These are phyloP conservation scores for Megathymus violae DNA, from an alignment of 1,140 invertebrate genomes.

Conservation along the genomic window DNA sequence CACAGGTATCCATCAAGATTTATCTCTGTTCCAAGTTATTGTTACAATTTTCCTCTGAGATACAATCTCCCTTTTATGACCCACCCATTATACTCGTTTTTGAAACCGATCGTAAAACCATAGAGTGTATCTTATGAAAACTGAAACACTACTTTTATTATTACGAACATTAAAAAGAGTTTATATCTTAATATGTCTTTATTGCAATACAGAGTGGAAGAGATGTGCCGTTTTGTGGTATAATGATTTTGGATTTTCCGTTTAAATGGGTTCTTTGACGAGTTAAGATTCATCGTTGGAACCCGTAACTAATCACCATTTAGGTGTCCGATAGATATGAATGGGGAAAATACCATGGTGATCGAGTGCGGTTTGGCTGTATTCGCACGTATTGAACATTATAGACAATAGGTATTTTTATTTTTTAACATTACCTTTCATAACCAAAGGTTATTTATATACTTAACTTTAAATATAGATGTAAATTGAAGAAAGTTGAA, in stretches of 20 bases:
- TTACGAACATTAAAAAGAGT: conserved; percentile 12
- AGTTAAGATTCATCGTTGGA: neutral
- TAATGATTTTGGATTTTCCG: neutral
- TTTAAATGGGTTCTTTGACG: neutral
- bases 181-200: conserved; percentile 18
- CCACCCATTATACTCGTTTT: conserved; percentile 26
- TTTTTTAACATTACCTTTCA: no score
- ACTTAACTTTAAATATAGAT: no score
- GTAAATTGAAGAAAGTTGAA: no score
- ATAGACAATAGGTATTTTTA: no score
- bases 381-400: no score
- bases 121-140: conserved; percentile 24
- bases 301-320: no score
- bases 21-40: conserved; percentile 26
- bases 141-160: conserved; percentile 30
- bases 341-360: no score
- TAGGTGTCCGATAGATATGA: no score
- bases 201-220: conserved; percentile 8
- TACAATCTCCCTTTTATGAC: conserved; percentile 29
- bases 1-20: conserved; percentile 30
- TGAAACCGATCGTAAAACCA: conserved; percentile 20
- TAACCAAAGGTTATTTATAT: no score
- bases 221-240: neutral
- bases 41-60: conserved; percentile 28
- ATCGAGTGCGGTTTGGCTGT: no score